These are phyloP conservation scores for Athalia rosae DNA, from an alignment of 2,888 invertebrate species.

Conservation along the genomic window DNA sequence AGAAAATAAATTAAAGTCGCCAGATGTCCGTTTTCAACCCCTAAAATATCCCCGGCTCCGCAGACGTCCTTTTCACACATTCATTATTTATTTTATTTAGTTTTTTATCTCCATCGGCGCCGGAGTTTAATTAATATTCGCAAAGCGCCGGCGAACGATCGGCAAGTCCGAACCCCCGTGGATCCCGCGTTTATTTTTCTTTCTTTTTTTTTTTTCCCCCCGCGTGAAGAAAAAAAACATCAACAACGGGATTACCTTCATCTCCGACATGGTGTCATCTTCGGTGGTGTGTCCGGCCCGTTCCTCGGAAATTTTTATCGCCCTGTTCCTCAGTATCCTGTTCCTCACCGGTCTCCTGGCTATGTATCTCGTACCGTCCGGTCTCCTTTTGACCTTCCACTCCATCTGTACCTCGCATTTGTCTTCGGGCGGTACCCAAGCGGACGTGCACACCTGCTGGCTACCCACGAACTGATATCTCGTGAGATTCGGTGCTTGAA, in stretches of 20 bases:
- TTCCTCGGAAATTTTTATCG: slow-evolving; percentile 80
- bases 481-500: slow-evolving; percentile 77
- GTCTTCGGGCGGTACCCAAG: slow-evolving; percentile 60
- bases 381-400: slow-evolving; percentile 86
- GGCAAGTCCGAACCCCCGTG: too few relatives aligned
- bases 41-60: not conserved
- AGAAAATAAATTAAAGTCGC: slow-evolving; percentile 11
- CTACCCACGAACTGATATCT: slow-evolving; percentile 78
- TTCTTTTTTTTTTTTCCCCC: not conserved
- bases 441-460: slow-evolving; percentile 73
- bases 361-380: slow-evolving; percentile 86
- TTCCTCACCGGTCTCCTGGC: slow-evolving; percentile 82
- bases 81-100: not conserved
- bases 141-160: too few relatives aligned
- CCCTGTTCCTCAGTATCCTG: slow-evolving; percentile 80
- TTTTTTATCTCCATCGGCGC: not conserved
- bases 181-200: too few relatives aligned
- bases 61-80: not conserved
- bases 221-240: not conserved
- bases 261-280: slow-evolving; percentile 86
- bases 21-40: slow-evolving; percentile 15
- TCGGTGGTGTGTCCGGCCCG: slow-evolving; percentile 81
- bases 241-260: slow-evolving; percentile 75
- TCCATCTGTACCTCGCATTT: slow-evolving; percentile 75
- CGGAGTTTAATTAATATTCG: slow-evolving; percentile 23